Conservation (phyloP, 1,140 invertebrate genomes). For the Hyles vespertilio region DNA sequence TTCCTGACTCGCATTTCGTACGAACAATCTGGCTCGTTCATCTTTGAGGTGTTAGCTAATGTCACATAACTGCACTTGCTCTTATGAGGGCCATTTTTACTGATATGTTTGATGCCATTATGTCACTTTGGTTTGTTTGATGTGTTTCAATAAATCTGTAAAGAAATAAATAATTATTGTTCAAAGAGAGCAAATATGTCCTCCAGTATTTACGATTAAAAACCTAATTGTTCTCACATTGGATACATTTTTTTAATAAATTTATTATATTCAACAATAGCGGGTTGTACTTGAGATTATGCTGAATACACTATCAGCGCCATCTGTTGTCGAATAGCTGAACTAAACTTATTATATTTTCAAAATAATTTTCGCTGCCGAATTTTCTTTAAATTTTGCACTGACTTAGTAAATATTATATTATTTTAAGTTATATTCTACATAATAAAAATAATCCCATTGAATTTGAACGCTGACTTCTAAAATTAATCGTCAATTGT, state of each 20-base stretch:
- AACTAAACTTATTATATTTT: constrained; percentile 3
- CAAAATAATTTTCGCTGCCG: background rate
- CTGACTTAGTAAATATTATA: too few species aligned
- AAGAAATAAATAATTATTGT: too few species aligned
- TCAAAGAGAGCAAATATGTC: too few species aligned
- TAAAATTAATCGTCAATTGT: too few species aligned
- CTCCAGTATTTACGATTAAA: too few species aligned
- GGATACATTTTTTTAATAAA: too few species aligned
- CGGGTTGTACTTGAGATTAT: too few species aligned
- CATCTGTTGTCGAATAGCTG: constrained; percentile 36
- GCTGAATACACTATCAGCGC: constrained; percentile 9
- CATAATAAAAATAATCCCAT: too few species aligned
- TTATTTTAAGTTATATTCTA: too few species aligned
- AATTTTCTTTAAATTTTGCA: background rate
- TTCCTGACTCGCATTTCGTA: constrained; percentile 58
- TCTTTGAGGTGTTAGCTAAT: constrained; percentile 23
- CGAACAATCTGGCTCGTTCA: constrained; percentile 39
- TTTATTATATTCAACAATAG: too few species aligned
- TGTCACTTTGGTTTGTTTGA: constrained; percentile 5
- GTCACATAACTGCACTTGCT: constrained; percentile 36
- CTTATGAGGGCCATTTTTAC: constrained; percentile 12
- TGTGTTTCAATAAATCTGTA: background rate
- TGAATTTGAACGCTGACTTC: too few species aligned
- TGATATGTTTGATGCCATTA: constrained; percentile 9
- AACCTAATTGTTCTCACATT: too few species aligned